These are phyloP conservation scores for Acanthacorydalis orientalis DNA, from an alignment of 2,888 invertebrate species.

Conservation along the genomic window DNA sequence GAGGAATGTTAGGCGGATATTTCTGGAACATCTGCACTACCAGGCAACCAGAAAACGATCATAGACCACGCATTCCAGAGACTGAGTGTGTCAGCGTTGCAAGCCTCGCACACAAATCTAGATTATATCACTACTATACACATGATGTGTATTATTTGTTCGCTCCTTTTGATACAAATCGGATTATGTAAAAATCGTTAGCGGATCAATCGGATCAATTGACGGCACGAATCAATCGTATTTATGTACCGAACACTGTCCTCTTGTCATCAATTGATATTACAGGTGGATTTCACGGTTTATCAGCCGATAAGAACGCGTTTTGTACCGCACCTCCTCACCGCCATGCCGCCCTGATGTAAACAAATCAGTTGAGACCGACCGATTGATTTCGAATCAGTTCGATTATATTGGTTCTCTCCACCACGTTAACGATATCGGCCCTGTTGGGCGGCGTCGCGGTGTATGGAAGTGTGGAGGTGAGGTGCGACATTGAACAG, in stretches of 20 bases:
- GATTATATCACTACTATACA: not conserved
- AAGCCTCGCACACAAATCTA: not conserved
- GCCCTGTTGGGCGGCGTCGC: no score
- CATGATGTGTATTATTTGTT: not conserved
- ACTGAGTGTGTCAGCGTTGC: not conserved
- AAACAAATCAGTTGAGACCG: slow-evolving; percentile 5
- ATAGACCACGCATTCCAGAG: not conserved
- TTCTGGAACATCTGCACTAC: slow-evolving; percentile 1
- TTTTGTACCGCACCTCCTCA: not conserved
- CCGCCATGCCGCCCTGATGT: not conserved
- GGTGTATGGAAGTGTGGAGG: no score
- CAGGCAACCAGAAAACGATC: not conserved
- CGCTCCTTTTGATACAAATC: not conserved
- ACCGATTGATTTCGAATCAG: slow-evolving; percentile 4
- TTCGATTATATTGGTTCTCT: slow-evolving; percentile 3
- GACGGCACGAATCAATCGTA: no score
- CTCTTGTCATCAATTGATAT: no score
- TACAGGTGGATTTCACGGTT: no score
- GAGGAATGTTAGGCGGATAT: not conserved
- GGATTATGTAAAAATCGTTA: not conserved
- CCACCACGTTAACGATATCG: not conserved
- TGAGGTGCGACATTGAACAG: no score
- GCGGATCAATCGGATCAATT: no score
- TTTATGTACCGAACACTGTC: no score
- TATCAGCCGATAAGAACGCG: not conserved